Evolutionary conservation across 2,113 vertebrate species (phyloP).

Genomic region (Thunnus maccoyii): DNA sequence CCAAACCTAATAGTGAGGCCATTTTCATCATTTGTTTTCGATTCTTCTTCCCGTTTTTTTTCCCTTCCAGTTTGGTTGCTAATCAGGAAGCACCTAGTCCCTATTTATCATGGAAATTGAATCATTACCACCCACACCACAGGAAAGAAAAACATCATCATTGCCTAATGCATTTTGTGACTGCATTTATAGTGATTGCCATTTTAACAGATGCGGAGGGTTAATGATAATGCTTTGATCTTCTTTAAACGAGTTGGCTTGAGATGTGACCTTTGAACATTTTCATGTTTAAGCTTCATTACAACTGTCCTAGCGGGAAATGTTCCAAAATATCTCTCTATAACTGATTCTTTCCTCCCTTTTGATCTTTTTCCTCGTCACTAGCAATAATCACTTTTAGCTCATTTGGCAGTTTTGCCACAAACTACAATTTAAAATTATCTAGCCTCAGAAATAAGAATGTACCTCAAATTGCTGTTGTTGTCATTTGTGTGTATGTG

Average conservation of each 20-base stretch:
- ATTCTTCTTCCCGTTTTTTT: conserved; percentile 36
- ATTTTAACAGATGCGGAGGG: conserved; percentile 68
- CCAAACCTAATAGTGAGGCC: conserved; percentile 54
- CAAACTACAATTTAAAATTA: neutral
- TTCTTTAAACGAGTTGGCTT: conserved; percentile 49
- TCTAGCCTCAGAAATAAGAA: neutral
- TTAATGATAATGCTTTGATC: conserved; percentile 80
- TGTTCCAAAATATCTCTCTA: conserved; percentile 1
- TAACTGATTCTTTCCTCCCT: neutral
- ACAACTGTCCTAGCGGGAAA: conserved; percentile 22
- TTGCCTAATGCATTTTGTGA: conserved; percentile 73
- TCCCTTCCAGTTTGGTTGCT: conserved; percentile 61
- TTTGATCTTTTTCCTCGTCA: neutral
- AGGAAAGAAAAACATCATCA: conserved; percentile 86
- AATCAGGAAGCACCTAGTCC: conserved; percentile 85
- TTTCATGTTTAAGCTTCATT: conserved; percentile 1
- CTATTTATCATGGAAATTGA: conserved; percentile 82
- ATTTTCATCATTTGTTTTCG: conserved; percentile 59
- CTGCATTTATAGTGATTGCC: conserved; percentile 64
- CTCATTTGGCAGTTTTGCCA: neutral
- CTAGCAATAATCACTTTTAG: neutral
- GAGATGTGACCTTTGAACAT: conserved; percentile 52
- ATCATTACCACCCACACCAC: conserved; percentile 86
- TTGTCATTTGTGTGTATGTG: too few relatives aligned
- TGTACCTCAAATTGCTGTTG: too few relatives aligned